Percentiles rank a stretch among this genome's conserved stretches.
phyloP scores from a whole-genome alignment of 2,113 vertebrate genomes.

The Caloenas nicobarica region DNA sequence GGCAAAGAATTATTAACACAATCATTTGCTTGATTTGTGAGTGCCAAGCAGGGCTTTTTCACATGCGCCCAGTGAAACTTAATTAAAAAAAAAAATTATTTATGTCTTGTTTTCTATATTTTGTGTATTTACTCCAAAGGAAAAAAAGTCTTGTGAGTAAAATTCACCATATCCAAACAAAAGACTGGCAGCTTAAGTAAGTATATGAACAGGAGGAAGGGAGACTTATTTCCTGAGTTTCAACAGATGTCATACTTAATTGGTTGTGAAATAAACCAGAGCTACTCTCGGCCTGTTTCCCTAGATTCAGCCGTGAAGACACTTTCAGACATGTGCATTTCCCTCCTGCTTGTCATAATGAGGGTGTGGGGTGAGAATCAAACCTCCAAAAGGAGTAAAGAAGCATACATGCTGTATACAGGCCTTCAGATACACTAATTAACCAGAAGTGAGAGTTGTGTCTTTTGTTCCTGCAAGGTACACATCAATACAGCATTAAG shows the following conservation, averaged over 20 bases:
- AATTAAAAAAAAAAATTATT: neutral
- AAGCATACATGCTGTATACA: neutral
- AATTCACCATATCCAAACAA: constrained; percentile 55
- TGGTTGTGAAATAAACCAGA: constrained; percentile 76
- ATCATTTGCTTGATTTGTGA: neutral
- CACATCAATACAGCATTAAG: neutral
- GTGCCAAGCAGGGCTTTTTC: neutral
- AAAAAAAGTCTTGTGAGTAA: neutral
- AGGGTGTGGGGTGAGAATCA: constrained; percentile 64
- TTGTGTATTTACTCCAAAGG: neutral
- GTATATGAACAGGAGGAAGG: constrained; percentile 65
- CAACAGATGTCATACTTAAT: constrained; percentile 77
- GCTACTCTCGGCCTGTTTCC: constrained; percentile 67
- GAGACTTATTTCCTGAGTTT: constrained; percentile 73
- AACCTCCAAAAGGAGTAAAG: constrained; percentile 60
- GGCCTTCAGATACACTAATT: constrained; percentile 49
- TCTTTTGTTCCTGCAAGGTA: neutral
- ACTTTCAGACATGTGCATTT: constrained; percentile 72
- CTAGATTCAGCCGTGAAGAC: constrained; percentile 73
- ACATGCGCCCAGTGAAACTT: neutral
- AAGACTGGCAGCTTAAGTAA: constrained; percentile 65
- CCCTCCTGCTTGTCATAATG: constrained; percentile 67
- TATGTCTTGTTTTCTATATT: neutral
- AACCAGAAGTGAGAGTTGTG: constrained; percentile 22
- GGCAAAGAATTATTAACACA: neutral